Evolutionary conservation across 2,888 invertebrate genomes (phyloP), one percentile per base, ranked within the genome.

Genomic region (Arctia plantaginis): DNA sequence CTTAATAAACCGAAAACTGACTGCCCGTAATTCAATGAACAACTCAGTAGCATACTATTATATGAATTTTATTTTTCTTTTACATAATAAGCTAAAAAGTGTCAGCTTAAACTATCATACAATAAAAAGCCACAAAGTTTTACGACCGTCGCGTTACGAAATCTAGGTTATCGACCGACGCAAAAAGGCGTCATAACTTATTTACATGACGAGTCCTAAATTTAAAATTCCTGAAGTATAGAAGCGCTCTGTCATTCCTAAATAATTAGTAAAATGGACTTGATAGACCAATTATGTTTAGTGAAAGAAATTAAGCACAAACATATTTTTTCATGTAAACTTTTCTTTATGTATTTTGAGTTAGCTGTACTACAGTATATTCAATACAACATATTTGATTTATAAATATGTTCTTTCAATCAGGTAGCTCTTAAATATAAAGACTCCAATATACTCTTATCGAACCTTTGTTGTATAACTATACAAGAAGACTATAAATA

Each of bases 121-220:
- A 51, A 23, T 51, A 51, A 51, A 51, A 23, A 3, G 10, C n/a
- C n/a, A n/a, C n/a, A 27, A 64, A 55, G 7, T 72, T 77, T 77
- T 18, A 33, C 66, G 41, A 73, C 47, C 71, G 71, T 41, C 64
- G 6, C 35, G 75, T 82, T 82, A 77, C 77, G 62, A 80, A 81
- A 81, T 78, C 70, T 77, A 76, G 78, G 73, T 75, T 77, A 83
- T 83, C 80, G 82, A 85, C 75, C 81, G 82, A 71, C 75, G 71
- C 71, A 74, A 82, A 83, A 79, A 72, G 71, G 66, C 85, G 85
- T 86, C 87, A 86, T 82, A 78, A 80, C 84, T 86, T 83, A 87
- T 86, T 86, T 79, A 74, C 76, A 85, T 82, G 84, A 84, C 84
- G 80, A 80, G 80, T 74, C 81, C 83, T 85, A 85, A 33, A 72